These are phyloP conservation scores for Poicephalus meyeri DNA, from an alignment of 2,113 vertebrate species.

Conservation along the genomic window DNA sequence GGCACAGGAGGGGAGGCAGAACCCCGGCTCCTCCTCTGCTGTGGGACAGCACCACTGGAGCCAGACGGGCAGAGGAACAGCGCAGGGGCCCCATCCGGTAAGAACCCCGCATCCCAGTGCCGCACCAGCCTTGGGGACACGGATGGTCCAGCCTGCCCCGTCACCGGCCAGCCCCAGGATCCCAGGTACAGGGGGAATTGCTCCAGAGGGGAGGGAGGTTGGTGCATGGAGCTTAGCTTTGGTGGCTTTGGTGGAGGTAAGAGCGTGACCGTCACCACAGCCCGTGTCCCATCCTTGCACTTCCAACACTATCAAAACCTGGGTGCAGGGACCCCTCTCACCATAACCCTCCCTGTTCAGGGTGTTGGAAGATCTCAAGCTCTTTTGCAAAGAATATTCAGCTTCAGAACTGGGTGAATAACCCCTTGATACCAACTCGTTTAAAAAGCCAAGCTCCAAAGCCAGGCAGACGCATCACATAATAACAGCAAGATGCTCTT, in stretches of 20 bases:
- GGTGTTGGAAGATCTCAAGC: not conserved
- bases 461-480: not conserved
- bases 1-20: not conserved
- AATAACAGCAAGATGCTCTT: not conserved
- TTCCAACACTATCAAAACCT: not conserved
- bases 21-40: not conserved
- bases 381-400: not conserved
- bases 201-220: not conserved
- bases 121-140: not conserved
- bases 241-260: not conserved
- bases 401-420: not conserved
- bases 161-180: accelerated
- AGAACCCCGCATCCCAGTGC: not conserved
- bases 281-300: not conserved
- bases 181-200: not conserved
- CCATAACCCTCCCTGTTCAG: accelerated
- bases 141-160: not conserved
- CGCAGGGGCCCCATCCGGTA: not conserved
- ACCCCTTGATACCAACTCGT: not conserved
- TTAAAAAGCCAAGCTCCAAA: not conserved
- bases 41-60: not conserved
- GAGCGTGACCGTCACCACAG: not conserved
- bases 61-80: not conserved
- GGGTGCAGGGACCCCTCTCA: too few relatives aligned
- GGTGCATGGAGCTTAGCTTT: not conserved